Base-by-base conservation (phyloP, 2,797 vertebrate genomes). In the Okamejei kenojei region DNA sequence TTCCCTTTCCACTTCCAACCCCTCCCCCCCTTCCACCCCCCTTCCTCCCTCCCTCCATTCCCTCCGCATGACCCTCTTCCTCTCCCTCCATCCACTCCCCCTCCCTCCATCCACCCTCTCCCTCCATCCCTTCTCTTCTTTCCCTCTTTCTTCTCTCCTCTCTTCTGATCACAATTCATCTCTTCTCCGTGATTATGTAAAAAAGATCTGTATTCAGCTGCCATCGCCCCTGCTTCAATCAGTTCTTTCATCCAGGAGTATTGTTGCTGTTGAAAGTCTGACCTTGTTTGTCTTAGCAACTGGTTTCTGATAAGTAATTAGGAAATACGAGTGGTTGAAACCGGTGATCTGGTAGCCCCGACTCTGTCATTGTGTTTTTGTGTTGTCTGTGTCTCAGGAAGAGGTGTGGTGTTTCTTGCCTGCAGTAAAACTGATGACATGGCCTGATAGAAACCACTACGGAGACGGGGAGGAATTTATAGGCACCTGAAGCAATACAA, bases 401-500 rank as follows among this genome's bases (percentile, higher is more conserved):
- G 95, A 96, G 96, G 96, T 94, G 95, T 96, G 95, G 94, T 96
- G 94, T 95, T 95, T 95, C 95, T 96, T 95, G 95, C 96, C 95
- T 96, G 95, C 94, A 96, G 96, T 95, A 65, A 93, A 38, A 93
- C 63, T 93, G 93, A 73, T 82, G 73, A 93, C 91, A 96, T 93
- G 94, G 94, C 94, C 95, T 96, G 96, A 96, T 96, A 96, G 96
- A 96, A 95, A 96, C 94, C 95, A 95, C 95, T 96, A 94, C 95
- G 95, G 96, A 96, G 95, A 94, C 94, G 94, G 95, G 95, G 94
- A 95, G 94, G 95, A 96, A 96, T 96, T 96, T 96, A 96, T 96
- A 95, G 95, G 94, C 94, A 96, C 96, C 96, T 96, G 96, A 96
- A 96, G 96, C 96, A 95, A 91, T 96, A 95, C 95, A 96, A 95